A percentile compares a stretch with the other conserved stretches of the same genome.
Conservation (phyloP, 2,113 vertebrate species). For the Lepisosteus oculatus region DNA sequence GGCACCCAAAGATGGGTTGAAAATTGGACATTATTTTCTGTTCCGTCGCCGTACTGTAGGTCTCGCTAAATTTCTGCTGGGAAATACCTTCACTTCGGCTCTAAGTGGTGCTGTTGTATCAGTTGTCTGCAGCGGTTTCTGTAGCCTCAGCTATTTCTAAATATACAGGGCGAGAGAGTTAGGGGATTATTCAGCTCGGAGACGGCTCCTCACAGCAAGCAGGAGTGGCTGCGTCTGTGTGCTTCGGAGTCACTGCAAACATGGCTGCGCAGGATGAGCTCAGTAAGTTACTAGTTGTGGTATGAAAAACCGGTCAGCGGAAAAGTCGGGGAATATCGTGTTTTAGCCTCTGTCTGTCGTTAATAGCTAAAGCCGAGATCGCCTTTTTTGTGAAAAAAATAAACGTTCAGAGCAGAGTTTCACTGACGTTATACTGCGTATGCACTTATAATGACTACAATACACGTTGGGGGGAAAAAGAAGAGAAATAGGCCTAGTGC, state of each 20-base stretch:
- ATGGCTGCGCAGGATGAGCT: constrained; percentile 80
- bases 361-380: not conserved
- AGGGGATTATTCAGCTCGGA: constrained; percentile 1
- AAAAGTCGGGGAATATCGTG: not conserved
- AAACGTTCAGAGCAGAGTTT: not conserved
- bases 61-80: not conserved
- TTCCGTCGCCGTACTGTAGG: too few relatives aligned
- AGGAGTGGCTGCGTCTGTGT: constrained; percentile 1
- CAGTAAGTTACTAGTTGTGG: constrained; percentile 66
- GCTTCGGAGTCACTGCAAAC: constrained; percentile 51
- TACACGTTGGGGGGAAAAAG: not conserved
- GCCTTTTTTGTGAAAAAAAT: not conserved
- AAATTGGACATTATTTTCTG: too few relatives aligned
- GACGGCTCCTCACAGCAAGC: not conserved
- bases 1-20: too few relatives aligned
- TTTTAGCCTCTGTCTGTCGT: not conserved
- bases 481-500: constrained; percentile 63
- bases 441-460: too few relatives aligned
- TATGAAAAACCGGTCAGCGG: constrained; percentile 1
- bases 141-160: constrained; percentile 16
- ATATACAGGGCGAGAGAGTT: constrained; percentile 11
- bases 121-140: not conserved
- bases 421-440: not conserved
- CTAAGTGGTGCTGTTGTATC: constrained; percentile 16
- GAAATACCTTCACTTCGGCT: constrained; percentile 3